Evolutionary conservation across 2,113 vertebrate species (phyloP).

Genomic region (Python bivittatus): DNA sequence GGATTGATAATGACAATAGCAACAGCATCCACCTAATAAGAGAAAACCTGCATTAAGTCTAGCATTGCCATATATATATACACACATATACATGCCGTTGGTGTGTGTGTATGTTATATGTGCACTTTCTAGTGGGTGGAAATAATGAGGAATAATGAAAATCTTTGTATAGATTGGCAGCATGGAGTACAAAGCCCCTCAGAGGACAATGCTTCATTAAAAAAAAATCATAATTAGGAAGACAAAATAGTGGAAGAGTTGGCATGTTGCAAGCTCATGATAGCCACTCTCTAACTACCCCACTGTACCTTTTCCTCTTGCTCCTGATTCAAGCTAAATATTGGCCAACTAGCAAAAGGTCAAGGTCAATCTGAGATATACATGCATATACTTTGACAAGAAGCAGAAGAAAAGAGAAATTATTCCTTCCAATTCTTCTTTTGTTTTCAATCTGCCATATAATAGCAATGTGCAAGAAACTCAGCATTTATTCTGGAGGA

Average conservation of each 20-base stretch:
- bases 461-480: neutral
- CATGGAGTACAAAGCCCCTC: neutral
- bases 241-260: neutral
- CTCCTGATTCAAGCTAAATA: fast-evolving
- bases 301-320: fast-evolving
- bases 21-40: fast-evolving
- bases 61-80: neutral
- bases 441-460: fast-evolving
- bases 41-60: fast-evolving
- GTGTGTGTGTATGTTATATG: neutral
- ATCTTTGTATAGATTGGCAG: constrained; percentile 32
- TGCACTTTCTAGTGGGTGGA: neutral
- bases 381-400: fast-evolving
- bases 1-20: neutral
- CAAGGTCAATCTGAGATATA: fast-evolving
- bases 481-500: neutral
- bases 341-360: neutral
- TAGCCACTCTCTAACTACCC: fast-evolving
- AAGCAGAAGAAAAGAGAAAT: neutral
- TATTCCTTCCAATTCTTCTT: fast-evolving
- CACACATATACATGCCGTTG: neutral
- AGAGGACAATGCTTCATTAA: neutral
- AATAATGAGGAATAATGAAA: constrained; percentile 50
- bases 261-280: neutral
- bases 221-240: neutral